Evolutionary conservation across 2,888 invertebrate species (phyloP).

Genomic region (Drosophila emarginata): DNA sequence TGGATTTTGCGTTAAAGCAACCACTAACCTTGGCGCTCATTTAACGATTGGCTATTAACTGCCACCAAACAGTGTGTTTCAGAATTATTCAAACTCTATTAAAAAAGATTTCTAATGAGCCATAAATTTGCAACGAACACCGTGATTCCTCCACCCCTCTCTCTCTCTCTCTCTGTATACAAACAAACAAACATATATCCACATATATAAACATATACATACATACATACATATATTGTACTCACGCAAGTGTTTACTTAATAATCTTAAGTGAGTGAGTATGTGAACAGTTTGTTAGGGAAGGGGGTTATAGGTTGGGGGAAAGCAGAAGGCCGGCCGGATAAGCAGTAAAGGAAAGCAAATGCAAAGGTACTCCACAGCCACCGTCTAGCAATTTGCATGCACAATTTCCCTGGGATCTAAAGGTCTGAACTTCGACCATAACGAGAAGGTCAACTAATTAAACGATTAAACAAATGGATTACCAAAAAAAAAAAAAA

Average conservation of each 20-base stretch:
- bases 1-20: not conserved
- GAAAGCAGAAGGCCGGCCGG: not conserved
- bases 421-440: not conserved
- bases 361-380: not conserved
- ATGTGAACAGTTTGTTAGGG: not conserved
- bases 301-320: not conserved
- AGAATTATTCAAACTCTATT: constrained; percentile 49
- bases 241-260: constrained; percentile 36
- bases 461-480: constrained; percentile 1
- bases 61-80: constrained; percentile 30
- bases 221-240: not conserved
- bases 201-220: not conserved
- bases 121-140: constrained; percentile 43
- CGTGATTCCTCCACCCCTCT: not conserved
- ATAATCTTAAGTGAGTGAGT: not conserved
- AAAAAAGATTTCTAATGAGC: constrained; percentile 55
- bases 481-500: not conserved
- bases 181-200: constrained; percentile 19
- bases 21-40: constrained; percentile 19
- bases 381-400: not conserved
- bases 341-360: not conserved
- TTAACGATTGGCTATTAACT: constrained; percentile 25
- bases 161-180: not conserved
- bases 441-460: not conserved
- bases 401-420: not conserved